Evolutionary conservation across 1,140 invertebrate species (phyloP).

Genomic region (Euborellia annulipes): DNA sequence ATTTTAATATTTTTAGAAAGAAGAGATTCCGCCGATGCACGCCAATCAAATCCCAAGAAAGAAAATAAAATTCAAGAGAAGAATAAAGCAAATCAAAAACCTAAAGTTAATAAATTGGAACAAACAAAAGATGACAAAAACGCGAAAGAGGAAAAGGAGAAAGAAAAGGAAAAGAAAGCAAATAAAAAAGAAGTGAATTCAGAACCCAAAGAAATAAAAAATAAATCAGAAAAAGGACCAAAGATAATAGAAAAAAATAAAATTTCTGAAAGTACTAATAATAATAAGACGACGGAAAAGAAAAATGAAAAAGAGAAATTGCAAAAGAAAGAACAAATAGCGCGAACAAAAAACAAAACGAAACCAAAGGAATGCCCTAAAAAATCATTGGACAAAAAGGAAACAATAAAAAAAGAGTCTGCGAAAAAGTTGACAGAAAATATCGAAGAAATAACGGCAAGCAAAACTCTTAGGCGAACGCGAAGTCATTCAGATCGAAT

Average conservation of each 20-base stretch:
- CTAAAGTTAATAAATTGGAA: no score
- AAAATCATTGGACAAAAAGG: conserved; percentile 9
- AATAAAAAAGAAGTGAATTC: not conserved
- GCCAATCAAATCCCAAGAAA: no score
- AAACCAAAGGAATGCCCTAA: conserved; percentile 17
- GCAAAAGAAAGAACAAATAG: not conserved
- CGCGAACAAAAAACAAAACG: conserved; percentile 13
- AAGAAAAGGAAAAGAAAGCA: conserved; percentile 8
- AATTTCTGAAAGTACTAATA: not conserved
- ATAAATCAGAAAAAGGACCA: conserved; percentile 7
- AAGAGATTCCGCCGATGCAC: no score
- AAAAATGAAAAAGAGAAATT: no score
- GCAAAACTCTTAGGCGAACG: conserved; percentile 2
- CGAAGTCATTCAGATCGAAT: not conserved
- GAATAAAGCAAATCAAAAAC: no score
- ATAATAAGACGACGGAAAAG: no score
- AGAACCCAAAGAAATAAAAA: conserved; percentile 12
- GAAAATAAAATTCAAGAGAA: no score
- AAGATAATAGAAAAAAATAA: not conserved
- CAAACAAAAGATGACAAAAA: no score
- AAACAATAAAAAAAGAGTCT: conserved; percentile 26
- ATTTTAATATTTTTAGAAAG: no score
- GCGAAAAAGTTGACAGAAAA: conserved; percentile 18
- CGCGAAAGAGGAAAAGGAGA: conserved; percentile 11
- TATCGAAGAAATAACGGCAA: conserved; percentile 10